A percentile compares a stretch with the other conserved stretches of the same genome.
Evolutionary conservation across 1,140 invertebrate species (phyloP).

Genomic region (Brachionus sp.): DNA sequence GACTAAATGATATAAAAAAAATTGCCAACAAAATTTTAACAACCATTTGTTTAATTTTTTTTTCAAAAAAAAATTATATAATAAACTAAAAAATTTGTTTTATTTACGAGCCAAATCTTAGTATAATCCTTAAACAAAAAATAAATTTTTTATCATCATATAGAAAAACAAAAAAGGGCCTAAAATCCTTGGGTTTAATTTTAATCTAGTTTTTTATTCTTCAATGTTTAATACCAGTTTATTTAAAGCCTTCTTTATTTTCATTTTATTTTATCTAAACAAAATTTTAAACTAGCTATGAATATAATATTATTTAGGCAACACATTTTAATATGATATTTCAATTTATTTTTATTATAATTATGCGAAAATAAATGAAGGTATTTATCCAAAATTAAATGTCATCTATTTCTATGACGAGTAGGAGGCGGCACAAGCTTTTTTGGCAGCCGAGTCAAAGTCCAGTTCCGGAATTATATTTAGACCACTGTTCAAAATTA

Average conservation of each 20-base stretch:
- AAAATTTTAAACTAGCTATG: neutral
- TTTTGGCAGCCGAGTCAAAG: constrained; percentile 21
- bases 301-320: neutral
- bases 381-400: neutral
- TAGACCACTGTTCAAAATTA: constrained; percentile 21
- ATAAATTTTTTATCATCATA: neutral
- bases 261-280: neutral
- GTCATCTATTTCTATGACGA: neutral
- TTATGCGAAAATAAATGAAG: constrained; percentile 3
- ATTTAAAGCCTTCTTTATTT: neutral
- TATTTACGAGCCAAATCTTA: neutral
- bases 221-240: neutral
- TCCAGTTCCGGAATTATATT: constrained; percentile 32
- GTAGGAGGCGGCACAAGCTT: neutral
- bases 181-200: neutral
- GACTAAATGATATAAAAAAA: neutral
- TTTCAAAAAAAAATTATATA: neutral
- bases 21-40: neutral
- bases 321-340: neutral
- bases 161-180: neutral
- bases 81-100: neutral
- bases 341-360: neutral
- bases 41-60: neutral
- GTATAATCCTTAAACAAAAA: neutral
- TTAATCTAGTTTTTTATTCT: neutral